These are phyloP conservation scores for Argyrosomus regius DNA, from an alignment of 2,797 vertebrate genomes.

Conservation along the genomic window DNA sequence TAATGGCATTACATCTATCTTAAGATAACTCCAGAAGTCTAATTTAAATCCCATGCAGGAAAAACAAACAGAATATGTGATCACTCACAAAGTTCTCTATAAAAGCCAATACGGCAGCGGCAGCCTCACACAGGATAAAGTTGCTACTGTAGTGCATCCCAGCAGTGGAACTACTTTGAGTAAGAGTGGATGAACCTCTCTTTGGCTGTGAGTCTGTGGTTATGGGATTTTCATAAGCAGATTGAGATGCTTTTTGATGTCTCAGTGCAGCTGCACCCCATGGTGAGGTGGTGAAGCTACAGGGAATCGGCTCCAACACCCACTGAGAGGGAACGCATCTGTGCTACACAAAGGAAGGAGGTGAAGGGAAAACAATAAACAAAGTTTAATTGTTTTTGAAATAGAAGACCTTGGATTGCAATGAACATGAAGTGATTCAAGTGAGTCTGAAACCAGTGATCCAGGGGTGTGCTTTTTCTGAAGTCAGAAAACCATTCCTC, in stretches of 20 bases:
- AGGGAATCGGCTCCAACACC: constrained; percentile 53
- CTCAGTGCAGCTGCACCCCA: constrained; percentile 48
- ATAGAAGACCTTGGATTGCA: constrained; percentile 33
- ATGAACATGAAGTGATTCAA: constrained; percentile 14
- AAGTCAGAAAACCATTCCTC: background rate
- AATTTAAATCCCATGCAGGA: constrained; percentile 31
- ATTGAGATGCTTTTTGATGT: constrained; percentile 65
- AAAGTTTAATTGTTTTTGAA: constrained; percentile 50
- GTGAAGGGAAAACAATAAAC: constrained; percentile 45
- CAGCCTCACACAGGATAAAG: constrained; percentile 28
- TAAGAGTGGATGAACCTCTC: constrained; percentile 50
- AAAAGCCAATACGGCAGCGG: constrained; percentile 23
- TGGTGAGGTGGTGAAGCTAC: constrained; percentile 44
- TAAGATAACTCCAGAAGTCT: constrained; percentile 18
- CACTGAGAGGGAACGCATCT: constrained; percentile 39
- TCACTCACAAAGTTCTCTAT: constrained; percentile 27
- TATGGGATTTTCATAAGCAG: constrained; percentile 54
- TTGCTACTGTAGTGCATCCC: constrained; percentile 36
- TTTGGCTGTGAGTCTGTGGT: constrained; percentile 41
- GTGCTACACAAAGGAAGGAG: constrained; percentile 38
- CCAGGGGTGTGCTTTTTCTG: background rate
- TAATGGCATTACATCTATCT: constrained; percentile 27
- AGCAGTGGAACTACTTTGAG: constrained; percentile 43
- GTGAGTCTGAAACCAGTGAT: background rate
- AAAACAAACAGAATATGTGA: constrained; percentile 56